Conservation (phyloP, 2,113 vertebrate genomes). For the Lamprotornis superbus region DNA sequence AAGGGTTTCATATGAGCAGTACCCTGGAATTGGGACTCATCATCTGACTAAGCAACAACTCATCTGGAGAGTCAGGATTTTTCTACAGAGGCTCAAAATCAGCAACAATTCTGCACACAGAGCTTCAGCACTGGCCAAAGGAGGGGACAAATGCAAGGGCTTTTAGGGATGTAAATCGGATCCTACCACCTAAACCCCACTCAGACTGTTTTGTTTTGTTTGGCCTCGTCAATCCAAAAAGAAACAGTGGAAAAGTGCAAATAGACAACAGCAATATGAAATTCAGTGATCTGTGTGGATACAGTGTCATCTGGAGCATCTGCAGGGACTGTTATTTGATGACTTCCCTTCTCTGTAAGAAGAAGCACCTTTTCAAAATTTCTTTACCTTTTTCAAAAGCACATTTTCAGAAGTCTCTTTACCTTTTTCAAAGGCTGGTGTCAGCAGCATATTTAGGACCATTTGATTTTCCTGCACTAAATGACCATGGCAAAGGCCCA, state of each 20-base stretch:
- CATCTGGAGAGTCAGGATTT: neutral
- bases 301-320: neutral
- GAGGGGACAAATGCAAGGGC: neutral
- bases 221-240: neutral
- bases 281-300: neutral
- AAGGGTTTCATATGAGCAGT: neutral
- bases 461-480: neutral
- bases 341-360: neutral
- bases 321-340: neutral
- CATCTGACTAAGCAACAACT: fast-evolving
- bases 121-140: neutral
- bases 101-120: neutral
- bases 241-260: neutral
- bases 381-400: neutral
- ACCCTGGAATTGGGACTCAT: neutral
- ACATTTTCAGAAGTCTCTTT: neutral
- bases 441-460: neutral
- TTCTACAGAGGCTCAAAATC: neutral
- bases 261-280: neutral
- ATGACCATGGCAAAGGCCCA: neutral
- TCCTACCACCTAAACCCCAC: neutral
- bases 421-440: neutral
- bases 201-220: neutral
- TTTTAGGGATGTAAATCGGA: fast-evolving
- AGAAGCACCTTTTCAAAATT: neutral